Conservation (phyloP, 53 echinoderm and acorn worm species). For the Pentamera pediparva region DNA sequence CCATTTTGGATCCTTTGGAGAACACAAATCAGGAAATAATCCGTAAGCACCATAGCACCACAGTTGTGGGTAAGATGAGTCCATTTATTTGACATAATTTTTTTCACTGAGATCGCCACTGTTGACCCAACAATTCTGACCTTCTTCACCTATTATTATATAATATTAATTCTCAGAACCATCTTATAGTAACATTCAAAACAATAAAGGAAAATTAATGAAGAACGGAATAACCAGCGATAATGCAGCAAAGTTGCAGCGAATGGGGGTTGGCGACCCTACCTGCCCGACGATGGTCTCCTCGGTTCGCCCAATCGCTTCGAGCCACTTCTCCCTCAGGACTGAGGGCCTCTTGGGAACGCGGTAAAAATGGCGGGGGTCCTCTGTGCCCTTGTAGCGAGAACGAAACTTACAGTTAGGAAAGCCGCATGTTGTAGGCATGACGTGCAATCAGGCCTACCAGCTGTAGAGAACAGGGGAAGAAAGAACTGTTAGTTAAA, state of each 20-base stretch:
- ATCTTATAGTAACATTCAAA: not conserved
- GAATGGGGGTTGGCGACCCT: no score
- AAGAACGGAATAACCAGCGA: not conserved
- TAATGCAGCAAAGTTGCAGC: not conserved
- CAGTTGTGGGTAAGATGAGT: no score
- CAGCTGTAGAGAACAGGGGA: slow-evolving; percentile 46
- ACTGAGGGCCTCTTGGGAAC: slow-evolving; percentile 98
- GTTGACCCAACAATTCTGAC: no score
- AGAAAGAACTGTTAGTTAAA: slow-evolving; percentile 15
- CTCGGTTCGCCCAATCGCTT: slow-evolving; percentile 99
- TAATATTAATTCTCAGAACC: not conserved
- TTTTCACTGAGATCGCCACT: no score
- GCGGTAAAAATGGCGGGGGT: slow-evolving; percentile 99
- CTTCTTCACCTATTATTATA: slow-evolving; percentile 1
- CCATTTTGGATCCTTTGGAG: no score
- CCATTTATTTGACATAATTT: no score
- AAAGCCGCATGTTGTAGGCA: slow-evolving; percentile 99
- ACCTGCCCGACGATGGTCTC: slow-evolving; percentile 99
- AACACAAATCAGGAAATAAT: no score
- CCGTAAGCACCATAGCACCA: no score
- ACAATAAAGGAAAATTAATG: not conserved
- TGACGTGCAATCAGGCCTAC: slow-evolving; percentile 99
- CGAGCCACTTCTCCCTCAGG: slow-evolving; percentile 97
- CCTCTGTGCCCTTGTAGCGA: slow-evolving; percentile 99
- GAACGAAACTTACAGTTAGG: slow-evolving; percentile 99